These are phyloP conservation scores for Lethenteron reissneri DNA, from an alignment of 2,113 vertebrate genomes.

Conservation along the genomic window DNA sequence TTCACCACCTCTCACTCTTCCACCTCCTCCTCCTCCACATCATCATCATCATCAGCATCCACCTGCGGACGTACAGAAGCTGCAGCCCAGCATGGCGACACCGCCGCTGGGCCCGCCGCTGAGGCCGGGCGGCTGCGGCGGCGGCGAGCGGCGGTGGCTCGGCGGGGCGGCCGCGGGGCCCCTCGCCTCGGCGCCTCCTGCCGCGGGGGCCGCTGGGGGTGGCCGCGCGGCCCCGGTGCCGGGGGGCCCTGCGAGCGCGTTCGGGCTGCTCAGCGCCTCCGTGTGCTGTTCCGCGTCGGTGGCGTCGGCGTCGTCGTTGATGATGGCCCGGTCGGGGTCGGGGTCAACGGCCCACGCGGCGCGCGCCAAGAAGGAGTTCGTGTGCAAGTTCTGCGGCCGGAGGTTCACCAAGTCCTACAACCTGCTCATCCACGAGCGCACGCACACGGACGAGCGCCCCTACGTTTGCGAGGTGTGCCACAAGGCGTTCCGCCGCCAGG, in stretches of 20 bases:
- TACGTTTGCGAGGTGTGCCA: background rate
- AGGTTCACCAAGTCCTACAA: conserved; percentile 4
- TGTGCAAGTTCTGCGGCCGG: conserved; percentile 6
- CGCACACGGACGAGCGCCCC: conserved; percentile 1
- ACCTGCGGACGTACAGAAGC: conserved; percentile 31
- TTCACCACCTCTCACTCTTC: conserved; percentile 11
- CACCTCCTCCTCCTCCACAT: too few species aligned
- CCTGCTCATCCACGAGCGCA: conserved; percentile 6
- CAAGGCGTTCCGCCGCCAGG: conserved; percentile 1
- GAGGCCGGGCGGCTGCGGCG: background rate
- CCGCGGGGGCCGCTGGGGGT: too few species aligned
- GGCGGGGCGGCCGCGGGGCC: too few species aligned
- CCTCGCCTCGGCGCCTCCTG: too few species aligned
- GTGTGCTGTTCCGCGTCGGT: too few species aligned
- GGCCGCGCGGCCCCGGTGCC: conserved; percentile 10
- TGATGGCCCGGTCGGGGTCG: too few species aligned
- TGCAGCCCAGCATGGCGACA: background rate
- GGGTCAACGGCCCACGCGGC: too few species aligned
- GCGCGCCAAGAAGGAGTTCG: conserved; percentile 4
- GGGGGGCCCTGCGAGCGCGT: conserved; percentile 46
- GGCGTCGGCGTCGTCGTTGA: too few species aligned
- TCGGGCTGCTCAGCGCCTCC: conserved; percentile 59
- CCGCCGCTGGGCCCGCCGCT: background rate
- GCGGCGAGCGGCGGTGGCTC: background rate
- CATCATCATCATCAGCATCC: too few species aligned